These are phyloP conservation scores for Mormoops blainvillei DNA, from an alignment of 2,113 vertebrate genomes.

Conservation along the genomic window DNA sequence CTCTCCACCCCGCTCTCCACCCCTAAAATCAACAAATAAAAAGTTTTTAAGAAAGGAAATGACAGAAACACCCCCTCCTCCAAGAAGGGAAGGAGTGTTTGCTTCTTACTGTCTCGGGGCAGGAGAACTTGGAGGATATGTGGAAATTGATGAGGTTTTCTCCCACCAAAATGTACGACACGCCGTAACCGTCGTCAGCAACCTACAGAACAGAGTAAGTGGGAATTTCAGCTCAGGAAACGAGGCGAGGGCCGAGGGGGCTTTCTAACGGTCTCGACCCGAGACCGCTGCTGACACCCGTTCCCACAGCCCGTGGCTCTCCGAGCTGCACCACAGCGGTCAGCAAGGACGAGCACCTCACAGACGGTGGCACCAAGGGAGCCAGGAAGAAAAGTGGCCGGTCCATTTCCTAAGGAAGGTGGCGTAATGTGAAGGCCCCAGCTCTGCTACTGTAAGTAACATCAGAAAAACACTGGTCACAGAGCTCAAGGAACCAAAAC, in stretches of 20 bases:
- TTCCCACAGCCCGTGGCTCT: neutral
- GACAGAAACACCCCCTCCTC: neutral
- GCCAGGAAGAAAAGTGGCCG: neutral
- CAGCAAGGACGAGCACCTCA: neutral
- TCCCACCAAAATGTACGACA: slow-evolving; percentile 93
- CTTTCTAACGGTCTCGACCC: accelerated
- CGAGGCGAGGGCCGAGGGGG: accelerated
- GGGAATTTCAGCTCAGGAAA: accelerated
- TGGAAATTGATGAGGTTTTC: slow-evolving; percentile 95
- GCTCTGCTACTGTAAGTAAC: neutral
- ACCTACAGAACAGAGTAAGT: slow-evolving; percentile 79
- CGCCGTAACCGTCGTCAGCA: slow-evolving; percentile 97
- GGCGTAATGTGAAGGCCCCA: neutral
- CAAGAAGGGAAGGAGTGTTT: too few relatives aligned
- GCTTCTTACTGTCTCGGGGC: slow-evolving; percentile 90
- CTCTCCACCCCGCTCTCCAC: too few relatives aligned
- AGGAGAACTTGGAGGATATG: slow-evolving; percentile 95
- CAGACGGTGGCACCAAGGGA: neutral
- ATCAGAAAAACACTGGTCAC: neutral
- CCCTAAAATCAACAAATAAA: too few relatives aligned
- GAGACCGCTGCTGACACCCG: accelerated
- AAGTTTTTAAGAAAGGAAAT: too few relatives aligned
- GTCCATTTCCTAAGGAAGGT: neutral
- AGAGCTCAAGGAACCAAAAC: neutral
- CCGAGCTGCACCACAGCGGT: neutral